Evolutionary conservation across 1,140 invertebrate genomes (phyloP).

Genomic region (Musca vetustissima): DNA sequence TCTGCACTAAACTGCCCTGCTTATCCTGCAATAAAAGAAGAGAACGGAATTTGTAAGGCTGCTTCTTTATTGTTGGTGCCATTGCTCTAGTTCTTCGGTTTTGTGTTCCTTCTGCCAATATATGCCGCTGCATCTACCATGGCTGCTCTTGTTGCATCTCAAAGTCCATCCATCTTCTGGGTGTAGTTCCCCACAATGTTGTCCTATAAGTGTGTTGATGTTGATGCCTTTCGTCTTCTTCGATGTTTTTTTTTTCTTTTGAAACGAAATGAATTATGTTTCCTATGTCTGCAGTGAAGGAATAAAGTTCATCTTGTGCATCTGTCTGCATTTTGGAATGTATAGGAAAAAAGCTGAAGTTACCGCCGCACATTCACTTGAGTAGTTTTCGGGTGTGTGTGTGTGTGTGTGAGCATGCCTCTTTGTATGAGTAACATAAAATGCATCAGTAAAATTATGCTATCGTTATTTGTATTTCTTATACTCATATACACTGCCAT

Average conservation of each 20-base stretch:
- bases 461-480: too few species aligned
- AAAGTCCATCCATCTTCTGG: background rate
- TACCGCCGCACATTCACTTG: background rate
- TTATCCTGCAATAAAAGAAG: background rate
- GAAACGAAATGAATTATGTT: conserved; percentile 10
- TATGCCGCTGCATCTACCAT: background rate
- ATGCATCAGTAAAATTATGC: background rate
- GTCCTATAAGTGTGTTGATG: too few species aligned
- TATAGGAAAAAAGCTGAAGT: background rate
- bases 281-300: background rate
- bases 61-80: too few species aligned
- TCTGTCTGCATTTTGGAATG: background rate
- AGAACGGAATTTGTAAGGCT: background rate
- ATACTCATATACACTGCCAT: too few species aligned
- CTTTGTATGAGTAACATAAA: background rate
- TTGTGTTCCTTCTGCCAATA: too few species aligned
- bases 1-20: too few species aligned
- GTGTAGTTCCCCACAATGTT: too few species aligned
- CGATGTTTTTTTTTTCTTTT: background rate
- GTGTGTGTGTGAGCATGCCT: background rate
- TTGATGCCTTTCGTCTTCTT: background rate
- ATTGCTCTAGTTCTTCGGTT: too few species aligned
- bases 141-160: background rate
- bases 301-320: conserved; percentile 1
- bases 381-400: too few species aligned